phyloP scores from a whole-genome alignment of 2,888 invertebrate species.

The Cryptosula pallasiana region DNA sequence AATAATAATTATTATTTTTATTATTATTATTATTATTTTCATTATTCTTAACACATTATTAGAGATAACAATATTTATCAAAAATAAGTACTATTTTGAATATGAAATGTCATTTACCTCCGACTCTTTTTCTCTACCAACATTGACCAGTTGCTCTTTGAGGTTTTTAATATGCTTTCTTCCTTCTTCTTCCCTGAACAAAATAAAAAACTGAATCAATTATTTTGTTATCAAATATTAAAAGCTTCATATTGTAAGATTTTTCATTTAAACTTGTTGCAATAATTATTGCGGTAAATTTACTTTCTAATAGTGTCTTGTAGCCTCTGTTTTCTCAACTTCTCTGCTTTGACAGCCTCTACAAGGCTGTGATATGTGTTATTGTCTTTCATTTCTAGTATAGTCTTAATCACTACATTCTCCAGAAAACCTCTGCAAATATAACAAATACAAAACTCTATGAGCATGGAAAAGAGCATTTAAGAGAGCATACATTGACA shows the following conservation, averaged over 20 bases:
- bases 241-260: no score
- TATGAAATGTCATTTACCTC: slow-evolving; percentile 42
- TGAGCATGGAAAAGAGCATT: no score
- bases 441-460: no score
- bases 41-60: no score
- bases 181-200: slow-evolving; percentile 45
- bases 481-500: no score
- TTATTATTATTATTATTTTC: no score
- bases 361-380: slow-evolving; percentile 41
- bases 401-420: slow-evolving; percentile 40
- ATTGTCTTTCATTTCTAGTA: slow-evolving; percentile 44
- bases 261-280: no score
- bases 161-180: slow-evolving; percentile 44
- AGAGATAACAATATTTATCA: no score
- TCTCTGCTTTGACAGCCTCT: slow-evolving; percentile 42
- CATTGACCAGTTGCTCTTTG: slow-evolving; percentile 42
- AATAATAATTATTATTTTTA: no score
- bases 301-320: slow-evolving; percentile 49
- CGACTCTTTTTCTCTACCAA: slow-evolving; percentile 47
- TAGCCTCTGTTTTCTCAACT: slow-evolving; percentile 43
- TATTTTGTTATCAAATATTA: no score
- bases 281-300: no score
- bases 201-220: background rate
- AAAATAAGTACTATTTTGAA: no score
- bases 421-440: slow-evolving; percentile 49